Conservation (phyloP, 2,888 invertebrate species). For the Eulithis testata region DNA sequence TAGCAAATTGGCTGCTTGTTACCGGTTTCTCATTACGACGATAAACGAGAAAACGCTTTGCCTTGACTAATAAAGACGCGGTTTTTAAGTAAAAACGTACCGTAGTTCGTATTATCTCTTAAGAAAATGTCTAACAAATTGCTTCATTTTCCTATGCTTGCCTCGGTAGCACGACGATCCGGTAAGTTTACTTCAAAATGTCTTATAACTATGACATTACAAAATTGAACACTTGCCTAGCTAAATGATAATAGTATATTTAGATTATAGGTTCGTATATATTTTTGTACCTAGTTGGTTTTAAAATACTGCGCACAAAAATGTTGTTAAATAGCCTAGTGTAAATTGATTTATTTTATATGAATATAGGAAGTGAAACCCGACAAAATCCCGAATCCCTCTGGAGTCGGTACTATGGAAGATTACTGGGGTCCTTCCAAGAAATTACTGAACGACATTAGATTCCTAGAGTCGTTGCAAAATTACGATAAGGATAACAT, state of each 20-base stretch:
- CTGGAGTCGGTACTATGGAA: constrained; percentile 92
- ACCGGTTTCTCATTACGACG: constrained; percentile 13
- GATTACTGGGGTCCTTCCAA: constrained; percentile 98
- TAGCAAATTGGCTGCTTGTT: constrained; percentile 18
- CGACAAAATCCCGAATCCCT: constrained; percentile 92
- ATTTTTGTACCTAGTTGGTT: too few relatives aligned
- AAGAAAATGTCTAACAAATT: constrained; percentile 21
- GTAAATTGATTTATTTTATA: constrained; percentile 2
- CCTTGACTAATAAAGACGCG: constrained; percentile 5
- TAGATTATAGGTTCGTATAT: too few relatives aligned
- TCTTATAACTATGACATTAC: constrained; percentile 20
- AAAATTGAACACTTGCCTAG: constrained; percentile 1
- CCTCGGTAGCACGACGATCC: constrained; percentile 33
- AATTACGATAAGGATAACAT: constrained; percentile 98
- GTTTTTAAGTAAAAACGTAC: constrained; percentile 2
- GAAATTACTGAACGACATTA: constrained; percentile 94
- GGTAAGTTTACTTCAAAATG: constrained; percentile 57
- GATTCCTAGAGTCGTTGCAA: constrained; percentile 94
- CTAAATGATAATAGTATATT: not conserved
- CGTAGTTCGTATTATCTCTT: constrained; percentile 1
- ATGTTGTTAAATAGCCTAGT: too few relatives aligned
- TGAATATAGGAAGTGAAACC: constrained; percentile 90
- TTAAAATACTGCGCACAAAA: not conserved
- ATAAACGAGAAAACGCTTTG: constrained; percentile 14
- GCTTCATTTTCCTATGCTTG: constrained; percentile 27